Evolutionary conservation across 1,140 invertebrate species (phyloP).

Genomic region (Calosoma granatense): DNA sequence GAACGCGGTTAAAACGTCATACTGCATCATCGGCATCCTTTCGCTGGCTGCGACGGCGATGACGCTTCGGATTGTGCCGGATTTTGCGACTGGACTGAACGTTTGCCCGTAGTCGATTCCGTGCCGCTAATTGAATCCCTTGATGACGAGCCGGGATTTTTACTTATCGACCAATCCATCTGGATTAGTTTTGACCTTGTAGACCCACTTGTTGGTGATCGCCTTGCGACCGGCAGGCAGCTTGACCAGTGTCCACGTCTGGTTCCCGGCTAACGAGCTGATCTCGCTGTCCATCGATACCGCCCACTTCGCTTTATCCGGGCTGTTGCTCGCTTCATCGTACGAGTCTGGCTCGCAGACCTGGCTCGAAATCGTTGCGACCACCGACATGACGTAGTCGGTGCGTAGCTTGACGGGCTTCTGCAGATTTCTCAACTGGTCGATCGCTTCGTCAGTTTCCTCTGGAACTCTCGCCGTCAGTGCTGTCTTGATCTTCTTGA

Average conservation of each 20-base stretch:
- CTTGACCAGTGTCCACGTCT: constrained; percentile 17
- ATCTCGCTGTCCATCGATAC: constrained; percentile 17
- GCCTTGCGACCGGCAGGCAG: constrained; percentile 16
- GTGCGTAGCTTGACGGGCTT: not conserved
- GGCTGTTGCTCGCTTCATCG: constrained; percentile 1
- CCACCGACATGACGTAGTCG: not conserved
- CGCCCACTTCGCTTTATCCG: constrained; percentile 15
- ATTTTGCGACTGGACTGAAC: constrained; percentile 29
- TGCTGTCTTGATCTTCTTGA: not conserved
- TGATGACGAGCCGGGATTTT: constrained; percentile 31
- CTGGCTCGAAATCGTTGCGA: not conserved
- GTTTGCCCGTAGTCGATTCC: constrained; percentile 34
- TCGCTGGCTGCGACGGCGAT: constrained; percentile 17
- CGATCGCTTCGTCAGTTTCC: not conserved
- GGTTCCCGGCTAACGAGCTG: constrained; percentile 12
- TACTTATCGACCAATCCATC: constrained; percentile 17
- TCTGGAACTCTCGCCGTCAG: not conserved
- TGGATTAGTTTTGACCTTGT: constrained; percentile 21
- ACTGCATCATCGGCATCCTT: constrained; percentile 17
- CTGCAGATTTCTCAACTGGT: not conserved
- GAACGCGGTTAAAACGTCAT: constrained; percentile 32
- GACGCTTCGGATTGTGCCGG: constrained; percentile 19
- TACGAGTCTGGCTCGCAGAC: not conserved
- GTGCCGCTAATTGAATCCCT: constrained; percentile 29
- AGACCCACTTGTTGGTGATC: constrained; percentile 30